Evolutionary conservation across 2,797 vertebrate species (phyloP).

Genomic region (Saxicola maurus): DNA sequence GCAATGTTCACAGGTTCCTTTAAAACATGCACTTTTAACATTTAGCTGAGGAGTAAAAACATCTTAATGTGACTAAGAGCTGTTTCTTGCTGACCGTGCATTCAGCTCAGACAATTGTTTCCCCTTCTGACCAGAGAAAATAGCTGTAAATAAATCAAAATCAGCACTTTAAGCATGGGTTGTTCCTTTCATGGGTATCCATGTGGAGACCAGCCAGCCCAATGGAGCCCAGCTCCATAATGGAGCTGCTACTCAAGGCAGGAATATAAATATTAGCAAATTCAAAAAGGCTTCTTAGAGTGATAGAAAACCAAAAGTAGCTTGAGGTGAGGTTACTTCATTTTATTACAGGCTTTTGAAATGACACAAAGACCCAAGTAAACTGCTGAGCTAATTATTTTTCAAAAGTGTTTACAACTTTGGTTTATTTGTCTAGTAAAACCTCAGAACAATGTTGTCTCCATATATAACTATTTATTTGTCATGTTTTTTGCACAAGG

Average conservation of each 20-base stretch:
- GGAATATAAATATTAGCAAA: conserved; percentile 1
- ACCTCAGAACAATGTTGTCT: background rate
- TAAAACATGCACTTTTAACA: background rate
- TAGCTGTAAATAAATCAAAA: background rate
- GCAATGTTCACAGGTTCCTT: background rate
- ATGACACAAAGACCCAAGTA: background rate
- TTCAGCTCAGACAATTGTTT: background rate
- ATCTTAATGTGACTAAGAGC: background rate
- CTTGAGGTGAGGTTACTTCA: background rate
- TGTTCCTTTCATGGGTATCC: background rate
- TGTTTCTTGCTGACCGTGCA: background rate
- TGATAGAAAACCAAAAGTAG: background rate
- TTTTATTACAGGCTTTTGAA: background rate
- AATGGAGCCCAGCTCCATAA: background rate
- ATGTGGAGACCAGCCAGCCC: background rate
- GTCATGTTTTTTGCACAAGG: background rate
- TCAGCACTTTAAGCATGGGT: background rate
- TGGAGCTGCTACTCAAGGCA: background rate
- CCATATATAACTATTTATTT: background rate
- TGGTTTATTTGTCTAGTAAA: background rate
- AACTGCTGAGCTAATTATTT: background rate
- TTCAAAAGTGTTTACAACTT: background rate
- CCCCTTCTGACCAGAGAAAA: background rate
- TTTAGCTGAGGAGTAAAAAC: background rate
- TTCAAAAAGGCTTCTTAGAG: background rate